phyloP scores from a whole-genome alignment of 2,888 invertebrate species.

The Physocephala rufipes region DNA sequence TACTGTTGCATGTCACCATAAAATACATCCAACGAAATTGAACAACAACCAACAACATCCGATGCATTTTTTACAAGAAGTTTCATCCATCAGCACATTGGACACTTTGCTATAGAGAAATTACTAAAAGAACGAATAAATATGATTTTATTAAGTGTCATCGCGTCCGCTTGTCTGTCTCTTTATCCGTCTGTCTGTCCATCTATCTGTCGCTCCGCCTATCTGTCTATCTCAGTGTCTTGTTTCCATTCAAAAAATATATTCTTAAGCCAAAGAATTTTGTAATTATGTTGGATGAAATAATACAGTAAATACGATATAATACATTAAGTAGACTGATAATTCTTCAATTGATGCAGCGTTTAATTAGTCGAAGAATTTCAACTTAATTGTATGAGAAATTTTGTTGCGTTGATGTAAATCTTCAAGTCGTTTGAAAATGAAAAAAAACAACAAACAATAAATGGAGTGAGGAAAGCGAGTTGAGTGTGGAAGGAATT shows the following conservation, averaged over 20 bases:
- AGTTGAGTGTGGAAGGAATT: too few relatives aligned
- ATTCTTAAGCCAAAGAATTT: neutral
- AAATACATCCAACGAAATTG: neutral
- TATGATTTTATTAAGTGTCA: constrained; percentile 3
- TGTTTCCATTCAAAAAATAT: neutral
- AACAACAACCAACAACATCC: constrained; percentile 9
- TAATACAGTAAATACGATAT: neutral
- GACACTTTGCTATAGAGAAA: neutral
- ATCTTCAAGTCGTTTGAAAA: neutral
- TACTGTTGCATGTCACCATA: too few relatives aligned
- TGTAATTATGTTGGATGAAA: constrained; percentile 11
- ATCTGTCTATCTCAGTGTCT: neutral
- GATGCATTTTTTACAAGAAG: constrained; percentile 13
- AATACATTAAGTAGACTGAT: neutral
- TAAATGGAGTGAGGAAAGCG: too few relatives aligned
- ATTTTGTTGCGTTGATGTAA: neutral
- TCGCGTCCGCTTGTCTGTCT: neutral
- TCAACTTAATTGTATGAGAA: constrained; percentile 16
- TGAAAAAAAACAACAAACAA: too few relatives aligned
- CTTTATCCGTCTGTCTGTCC: too few relatives aligned
- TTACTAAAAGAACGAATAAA: constrained; percentile 15
- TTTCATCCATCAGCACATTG: neutral
- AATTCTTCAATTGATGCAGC: constrained; percentile 1
- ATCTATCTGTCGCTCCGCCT: neutral
- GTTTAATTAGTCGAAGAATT: constrained; percentile 19